phyloP scores from a whole-genome alignment of 2,113 vertebrate species.

The Phainopepla nitens region DNA sequence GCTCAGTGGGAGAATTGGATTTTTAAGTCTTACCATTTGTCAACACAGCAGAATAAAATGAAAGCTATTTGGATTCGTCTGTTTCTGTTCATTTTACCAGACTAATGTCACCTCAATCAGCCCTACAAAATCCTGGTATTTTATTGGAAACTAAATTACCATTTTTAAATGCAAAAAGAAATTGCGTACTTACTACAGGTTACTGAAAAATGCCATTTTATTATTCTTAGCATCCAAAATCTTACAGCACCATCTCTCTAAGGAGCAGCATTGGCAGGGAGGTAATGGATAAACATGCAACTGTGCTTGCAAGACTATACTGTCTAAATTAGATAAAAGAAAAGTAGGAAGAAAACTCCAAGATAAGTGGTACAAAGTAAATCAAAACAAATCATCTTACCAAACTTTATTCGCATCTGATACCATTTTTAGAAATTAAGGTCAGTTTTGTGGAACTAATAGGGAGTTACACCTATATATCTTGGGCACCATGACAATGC shows the following conservation, averaged over 20 bases:
- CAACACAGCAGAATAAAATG: constrained; percentile 39
- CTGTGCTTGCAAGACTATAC: constrained; percentile 60
- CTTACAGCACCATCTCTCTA: constrained; percentile 68
- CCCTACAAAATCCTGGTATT: neutral
- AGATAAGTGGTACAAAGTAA: constrained; percentile 82
- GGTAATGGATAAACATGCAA: constrained; percentile 73
- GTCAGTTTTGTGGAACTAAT: constrained; percentile 86
- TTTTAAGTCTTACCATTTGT: constrained; percentile 50
- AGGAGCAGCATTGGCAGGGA: constrained; percentile 60
- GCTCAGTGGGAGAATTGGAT: constrained; percentile 24
- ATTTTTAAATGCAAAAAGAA: constrained; percentile 46
- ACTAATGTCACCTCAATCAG: constrained; percentile 40
- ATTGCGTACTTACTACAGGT: constrained; percentile 27
- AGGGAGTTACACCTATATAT: constrained; percentile 82
- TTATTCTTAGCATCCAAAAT: constrained; percentile 68
- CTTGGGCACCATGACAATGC: constrained; percentile 81
- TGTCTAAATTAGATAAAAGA: constrained; percentile 80
- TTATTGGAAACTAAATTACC: constrained; percentile 27
- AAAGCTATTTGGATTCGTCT: constrained; percentile 31
- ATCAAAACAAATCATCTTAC: constrained; percentile 83
- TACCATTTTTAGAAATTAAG: constrained; percentile 86
- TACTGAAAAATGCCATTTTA: constrained; percentile 56
- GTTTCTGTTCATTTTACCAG: constrained; percentile 30
- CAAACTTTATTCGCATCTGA: constrained; percentile 85
- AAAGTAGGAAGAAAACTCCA: constrained; percentile 76